Percentiles rank a stretch among this genome's conserved stretches.
Conservation (phyloP, 37 sponge, comb jelly and placozoan genomes). For the Cliona cf. orientalis region DNA sequence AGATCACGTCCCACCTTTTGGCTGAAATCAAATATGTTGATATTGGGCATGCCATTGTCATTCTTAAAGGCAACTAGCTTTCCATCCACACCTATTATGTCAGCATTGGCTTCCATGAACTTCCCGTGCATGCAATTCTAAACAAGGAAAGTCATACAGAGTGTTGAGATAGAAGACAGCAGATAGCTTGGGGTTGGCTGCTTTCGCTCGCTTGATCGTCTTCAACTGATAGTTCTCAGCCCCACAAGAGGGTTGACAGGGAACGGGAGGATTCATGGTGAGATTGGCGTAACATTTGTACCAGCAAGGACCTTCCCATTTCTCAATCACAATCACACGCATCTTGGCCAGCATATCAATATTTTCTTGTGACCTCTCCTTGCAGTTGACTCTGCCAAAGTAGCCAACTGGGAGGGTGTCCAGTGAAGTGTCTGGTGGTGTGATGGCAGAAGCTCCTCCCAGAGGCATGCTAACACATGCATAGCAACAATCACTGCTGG, state of each 20-base stretch:
- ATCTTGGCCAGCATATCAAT: constrained; percentile 34
- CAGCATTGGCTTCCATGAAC: constrained; percentile 13
- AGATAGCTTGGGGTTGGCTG: constrained; percentile 20
- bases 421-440: constrained; percentile 27
- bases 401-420: constrained; percentile 31
- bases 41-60: constrained; percentile 29
- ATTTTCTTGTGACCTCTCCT: constrained; percentile 6
- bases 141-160: constrained; percentile 16
- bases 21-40: constrained; percentile 27
- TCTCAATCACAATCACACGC: constrained; percentile 40
- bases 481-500: neutral
- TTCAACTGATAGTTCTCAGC: constrained; percentile 18
- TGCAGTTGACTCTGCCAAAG: constrained; percentile 25
- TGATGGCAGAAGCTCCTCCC: constrained; percentile 19
- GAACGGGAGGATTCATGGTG: constrained; percentile 24
- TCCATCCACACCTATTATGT: neutral
- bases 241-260: constrained; percentile 25
- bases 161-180: constrained; percentile 34
- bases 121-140: constrained; percentile 5
- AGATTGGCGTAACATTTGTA: constrained; percentile 13
- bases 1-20: constrained; percentile 10
- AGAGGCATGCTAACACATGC: neutral
- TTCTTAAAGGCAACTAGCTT: constrained; percentile 12
- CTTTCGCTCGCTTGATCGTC: constrained; percentile 31
- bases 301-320: constrained; percentile 43